Evolutionary conservation across 2,797 vertebrate genomes (phyloP).

Genomic region (Typhlichthys subterraneus): DNA sequence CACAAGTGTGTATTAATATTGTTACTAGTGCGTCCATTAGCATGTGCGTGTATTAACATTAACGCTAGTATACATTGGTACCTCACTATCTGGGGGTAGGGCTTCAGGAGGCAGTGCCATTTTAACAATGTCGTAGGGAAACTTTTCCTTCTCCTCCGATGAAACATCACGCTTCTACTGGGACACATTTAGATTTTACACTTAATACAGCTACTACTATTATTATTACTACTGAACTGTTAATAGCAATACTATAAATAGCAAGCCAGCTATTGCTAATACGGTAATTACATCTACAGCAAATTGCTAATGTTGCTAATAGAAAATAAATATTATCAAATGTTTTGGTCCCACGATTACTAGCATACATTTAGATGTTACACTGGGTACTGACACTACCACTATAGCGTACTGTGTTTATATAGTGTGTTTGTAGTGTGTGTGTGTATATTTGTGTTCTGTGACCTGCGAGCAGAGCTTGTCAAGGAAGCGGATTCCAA

Average conservation of each 20-base stretch:
- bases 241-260: no score
- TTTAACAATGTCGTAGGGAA: constrained; percentile 87
- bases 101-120: constrained; percentile 91
- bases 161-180: constrained; percentile 92
- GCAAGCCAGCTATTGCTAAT: no score
- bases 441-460: background rate
- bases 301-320: no score
- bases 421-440: constrained; percentile 43
- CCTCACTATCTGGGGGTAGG: constrained; percentile 87
- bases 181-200: constrained; percentile 57
- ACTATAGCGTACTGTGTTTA: background rate
- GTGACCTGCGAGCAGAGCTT: constrained; percentile 89
- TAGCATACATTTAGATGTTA: no score
- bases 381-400: no score
- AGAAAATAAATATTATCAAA: no score
- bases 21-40: background rate
- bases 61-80: constrained; percentile 47
- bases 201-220: background rate
- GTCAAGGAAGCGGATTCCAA: constrained; percentile 94
- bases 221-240: background rate
- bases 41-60: background rate
- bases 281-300: no score
- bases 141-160: constrained; percentile 89
- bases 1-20: constrained; percentile 1
- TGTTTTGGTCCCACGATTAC: no score